Evolutionary conservation across 2,888 invertebrate genomes (phyloP), one percentile per base, ranked within the genome.

Genomic region (Orthosia gothica): DNA sequence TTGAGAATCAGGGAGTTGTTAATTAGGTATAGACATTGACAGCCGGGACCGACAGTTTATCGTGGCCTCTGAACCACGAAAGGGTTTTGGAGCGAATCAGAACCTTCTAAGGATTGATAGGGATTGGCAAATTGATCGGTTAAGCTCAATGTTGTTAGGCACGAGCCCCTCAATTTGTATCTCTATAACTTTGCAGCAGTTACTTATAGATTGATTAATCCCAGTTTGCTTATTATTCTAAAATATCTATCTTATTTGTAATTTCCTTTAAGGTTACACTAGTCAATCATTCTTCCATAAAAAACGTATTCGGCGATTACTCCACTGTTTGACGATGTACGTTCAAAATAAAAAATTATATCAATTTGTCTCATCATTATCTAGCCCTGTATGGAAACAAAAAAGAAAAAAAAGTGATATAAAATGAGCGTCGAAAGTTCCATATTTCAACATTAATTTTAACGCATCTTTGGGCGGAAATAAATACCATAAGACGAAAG

Each of bases 1-100:
- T 59, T 54, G 32, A 20, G 12, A 59, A 32, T 32, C n/a, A 23
- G 5, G 52, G 16, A n/a, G 13, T 47, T 59, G 40, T 75, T 77
- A 59, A 75, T 75, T 69, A 77, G 32, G 23, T 54, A 47, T 5
- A 40, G 77, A 77, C 40, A 70, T 15, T 40, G 78, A 77, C n/a
- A 59, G 15, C 23, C 5, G 15, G 9, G 23, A 40, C 58, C 16
- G 32, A 52, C 70, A 50, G 58, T 70, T 70, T 77, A 70, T 49
- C 78, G n/a, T 59, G n/a, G 23, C 52, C 50, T 52, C 23, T n/a
- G 47, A 75, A 59, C 52, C 78, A 40, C 50, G 23, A 59, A 77
- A 59, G 15, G 70, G 78, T 59, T 47, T 26, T 52, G 47, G 26
- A 55, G 47, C 59, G 47, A 77, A 59, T 77, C 58, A 70, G 32